Evolutionary conservation across 2,113 vertebrate species (phyloP).

Genomic region (Spilogale gracilis): DNA sequence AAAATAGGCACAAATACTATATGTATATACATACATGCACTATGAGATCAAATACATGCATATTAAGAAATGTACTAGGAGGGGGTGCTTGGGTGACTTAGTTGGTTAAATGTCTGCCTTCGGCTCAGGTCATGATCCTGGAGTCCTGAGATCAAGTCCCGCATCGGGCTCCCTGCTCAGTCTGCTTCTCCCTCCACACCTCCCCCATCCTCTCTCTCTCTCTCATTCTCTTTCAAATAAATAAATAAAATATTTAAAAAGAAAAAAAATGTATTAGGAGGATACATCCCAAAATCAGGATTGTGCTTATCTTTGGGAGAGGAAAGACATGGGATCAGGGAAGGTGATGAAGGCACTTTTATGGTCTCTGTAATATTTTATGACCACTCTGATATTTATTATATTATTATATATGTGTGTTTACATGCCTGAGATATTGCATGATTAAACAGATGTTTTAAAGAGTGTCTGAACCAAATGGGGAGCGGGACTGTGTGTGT

Average conservation of each 20-base stretch:
- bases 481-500: neutral
- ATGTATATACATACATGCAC: neutral
- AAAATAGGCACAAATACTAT: neutral
- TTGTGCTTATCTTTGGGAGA: neutral
- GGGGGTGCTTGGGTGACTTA: no score
- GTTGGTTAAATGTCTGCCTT: no score
- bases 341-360: neutral
- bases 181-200: no score
- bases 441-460: neutral
- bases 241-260: no score
- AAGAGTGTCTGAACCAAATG: neutral
- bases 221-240: no score
- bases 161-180: no score
- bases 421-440: conserved; percentile 30
- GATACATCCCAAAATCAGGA: neutral
- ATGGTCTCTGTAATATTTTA: neutral
- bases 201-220: no score
- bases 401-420: neutral
- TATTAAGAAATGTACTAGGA: neutral
- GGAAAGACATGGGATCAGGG: neutral
- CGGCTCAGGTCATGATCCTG: no score
- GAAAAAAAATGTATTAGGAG: neutral
- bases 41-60: neutral
- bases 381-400: neutral
- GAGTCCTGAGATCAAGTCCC: no score